Evolutionary conservation across 2,888 invertebrate species (phyloP).

Genomic region (Odontocerum albicorne): DNA sequence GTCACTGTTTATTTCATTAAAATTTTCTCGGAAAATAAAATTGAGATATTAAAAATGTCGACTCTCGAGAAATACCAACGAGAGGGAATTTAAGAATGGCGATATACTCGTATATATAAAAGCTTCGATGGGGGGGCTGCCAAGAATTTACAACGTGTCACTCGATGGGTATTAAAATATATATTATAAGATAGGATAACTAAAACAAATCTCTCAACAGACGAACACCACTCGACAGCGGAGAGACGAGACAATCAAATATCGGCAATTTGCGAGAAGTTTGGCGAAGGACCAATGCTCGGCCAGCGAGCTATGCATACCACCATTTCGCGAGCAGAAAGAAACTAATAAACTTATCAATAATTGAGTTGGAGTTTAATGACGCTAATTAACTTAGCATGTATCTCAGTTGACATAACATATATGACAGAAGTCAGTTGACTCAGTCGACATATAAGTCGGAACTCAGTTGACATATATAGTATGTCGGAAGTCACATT

Average conservation of each 20-base stretch:
- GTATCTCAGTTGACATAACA: no score
- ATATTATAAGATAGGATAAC: conserved; percentile 16
- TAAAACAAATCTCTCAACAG: conserved; percentile 27
- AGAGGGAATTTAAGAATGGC: background rate
- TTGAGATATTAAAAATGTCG: no score
- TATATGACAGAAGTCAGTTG: no score
- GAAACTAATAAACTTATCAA: no score
- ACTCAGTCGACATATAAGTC: no score
- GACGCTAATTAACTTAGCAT: no score
- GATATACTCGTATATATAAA: background rate
- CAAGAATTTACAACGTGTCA: conserved; percentile 21
- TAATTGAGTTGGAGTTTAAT: no score
- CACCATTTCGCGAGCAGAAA: no score
- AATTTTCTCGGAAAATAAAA: background rate
- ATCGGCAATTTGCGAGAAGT: conserved; percentile 29
- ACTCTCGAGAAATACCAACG: background rate
- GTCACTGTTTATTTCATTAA: background rate
- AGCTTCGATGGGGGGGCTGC: background rate
- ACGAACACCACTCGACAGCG: conserved; percentile 16
- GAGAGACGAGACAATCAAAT: conserved; percentile 25
- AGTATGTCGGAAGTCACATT: no score
- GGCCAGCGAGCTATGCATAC: no score
- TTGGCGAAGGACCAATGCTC: no score
- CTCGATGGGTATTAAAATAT: conserved; percentile 11
- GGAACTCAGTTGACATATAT: no score